These are phyloP conservation scores for Tamandua tetradactyla DNA, from an alignment of 2,797 vertebrate genomes.

Conservation along the genomic window DNA sequence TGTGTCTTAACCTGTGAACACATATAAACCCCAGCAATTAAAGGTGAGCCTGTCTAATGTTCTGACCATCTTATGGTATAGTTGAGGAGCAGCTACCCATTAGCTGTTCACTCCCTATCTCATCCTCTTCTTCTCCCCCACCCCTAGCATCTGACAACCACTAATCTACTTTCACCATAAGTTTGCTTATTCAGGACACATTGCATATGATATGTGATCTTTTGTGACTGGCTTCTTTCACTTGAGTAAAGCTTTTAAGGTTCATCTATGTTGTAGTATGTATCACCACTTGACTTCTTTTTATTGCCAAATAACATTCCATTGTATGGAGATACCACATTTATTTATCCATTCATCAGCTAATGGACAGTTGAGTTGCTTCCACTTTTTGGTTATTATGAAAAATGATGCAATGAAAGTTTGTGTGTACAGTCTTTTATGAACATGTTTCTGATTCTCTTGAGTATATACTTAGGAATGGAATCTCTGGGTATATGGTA, in stretches of 20 bases:
- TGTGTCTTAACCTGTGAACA: slow-evolving; percentile 78
- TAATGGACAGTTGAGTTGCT: background rate
- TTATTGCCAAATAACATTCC: background rate
- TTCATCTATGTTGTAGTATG: fast-evolving
- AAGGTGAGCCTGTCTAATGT: slow-evolving; percentile 41
- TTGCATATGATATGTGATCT: background rate
- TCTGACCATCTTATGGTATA: slow-evolving; percentile 75
- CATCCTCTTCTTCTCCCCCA: background rate
- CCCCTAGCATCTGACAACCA: background rate
- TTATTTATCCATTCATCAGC: background rate
- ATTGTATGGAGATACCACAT: background rate
- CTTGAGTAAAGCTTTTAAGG: background rate
- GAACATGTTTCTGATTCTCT: background rate
- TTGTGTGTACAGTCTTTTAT: background rate
- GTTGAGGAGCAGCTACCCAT: slow-evolving; percentile 20
- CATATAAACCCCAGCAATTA: slow-evolving; percentile 4
- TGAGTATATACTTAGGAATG: too few relatives aligned
- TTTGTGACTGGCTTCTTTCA: background rate
- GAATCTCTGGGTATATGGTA: fast-evolving
- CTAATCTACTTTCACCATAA: background rate
- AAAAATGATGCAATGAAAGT: background rate
- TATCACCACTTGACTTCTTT: background rate
- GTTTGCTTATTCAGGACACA: background rate
- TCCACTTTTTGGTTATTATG: background rate
- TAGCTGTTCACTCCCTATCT: background rate